Evolutionary conservation across 2,113 vertebrate species (phyloP), one percentile per base, ranked within the genome.

Genomic region (Rhadina sibilatrix): DNA sequence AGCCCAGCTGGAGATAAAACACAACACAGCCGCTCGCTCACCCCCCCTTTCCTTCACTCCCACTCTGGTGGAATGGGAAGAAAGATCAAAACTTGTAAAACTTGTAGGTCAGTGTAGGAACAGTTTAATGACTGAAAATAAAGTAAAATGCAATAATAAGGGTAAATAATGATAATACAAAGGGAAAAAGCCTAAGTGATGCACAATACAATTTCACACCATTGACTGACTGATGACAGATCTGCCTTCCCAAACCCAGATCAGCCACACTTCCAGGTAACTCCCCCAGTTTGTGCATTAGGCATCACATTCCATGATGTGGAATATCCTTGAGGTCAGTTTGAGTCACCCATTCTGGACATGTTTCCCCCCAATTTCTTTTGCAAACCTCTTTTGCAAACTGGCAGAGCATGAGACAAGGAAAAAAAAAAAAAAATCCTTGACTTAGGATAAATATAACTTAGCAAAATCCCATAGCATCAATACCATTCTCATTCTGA

Each of bases 1-100:
- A 61, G 33, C 18, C 38, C 10, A 28, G 10, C 8, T 78, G 64
- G 38, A 60, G 33, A 53, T n/a, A 46, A 46, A 78, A 30, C 54
- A 87, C 12, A 19, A 30, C 19, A 19, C 18, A 52, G 22, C 44
- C 1, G 0, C 53, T 52, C 0, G 0, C 22, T 60, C 52, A 27
- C 9, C 37, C 33, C 18, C 19, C 44, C 11, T 44, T 31, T 50
- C 25, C 33, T 86, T 59, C 46, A 59, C 5, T 7, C 8, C 8
- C 6, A 24, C 15, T 53, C 74, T 30, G 47, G 37, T 38, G 64
- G 38, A 69, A 61, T 20, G 23, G 54, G 74, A 69, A 19, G 23
- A 19, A 46, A 23, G 30, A 69, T 38, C n/a, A 53, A 23, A 38
- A 54, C 21, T 66, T 57, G 21, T 37, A 38, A 83, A 63, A 37